Base-by-base conservation (phyloP, 1,140 invertebrate species). In the Glossosoma conforme region DNA sequence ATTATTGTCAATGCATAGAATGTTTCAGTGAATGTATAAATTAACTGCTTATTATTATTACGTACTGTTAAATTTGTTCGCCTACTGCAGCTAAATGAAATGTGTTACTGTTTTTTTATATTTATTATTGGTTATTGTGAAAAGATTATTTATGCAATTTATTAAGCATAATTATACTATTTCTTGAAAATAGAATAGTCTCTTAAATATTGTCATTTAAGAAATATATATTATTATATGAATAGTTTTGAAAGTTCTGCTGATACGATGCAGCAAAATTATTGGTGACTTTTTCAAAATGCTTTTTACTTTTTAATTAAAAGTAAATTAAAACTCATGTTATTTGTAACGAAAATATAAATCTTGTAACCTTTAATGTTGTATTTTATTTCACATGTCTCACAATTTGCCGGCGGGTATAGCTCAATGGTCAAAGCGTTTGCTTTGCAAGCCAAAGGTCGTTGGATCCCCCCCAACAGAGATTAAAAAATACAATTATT, bases 71-170 rank as follows among this genome's bases (percentile, higher is more conserved):
- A 52, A 58, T 58, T 58, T 58, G 42, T 51, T 51, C 43, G 50
- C 56, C 43, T 47, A 30, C 44, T 52, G 43, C 47, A 51, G 47
- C 52, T 52, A 48, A 51, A 17, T 51, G 38, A 51, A 58, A 46
- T 58, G 44, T 58, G 56, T 58, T 58, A 54, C 54, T 58, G 56
- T 58, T 58, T 54, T 45, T 52, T 54, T 43, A 58, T 54, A 54
- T 54, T 58, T 58, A 58, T 54, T 54, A 58, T 58, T 28, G 43
- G 47, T 58, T 58, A 58, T 48, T 28, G 24, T 48, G 33, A 52
- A 45, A n/a, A 58, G 43, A 58, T 52, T 58, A 54, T 54, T 58
- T 58, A 57, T 57, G 22, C 44, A 24, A 40, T 46, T 55, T 55
- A 43, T 49, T 37, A 44, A 46, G 20, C 30, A 21, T 44, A 44